Conservation (phyloP, 2,113 vertebrate genomes). For the Dolichallabes microphthalmus region DNA sequence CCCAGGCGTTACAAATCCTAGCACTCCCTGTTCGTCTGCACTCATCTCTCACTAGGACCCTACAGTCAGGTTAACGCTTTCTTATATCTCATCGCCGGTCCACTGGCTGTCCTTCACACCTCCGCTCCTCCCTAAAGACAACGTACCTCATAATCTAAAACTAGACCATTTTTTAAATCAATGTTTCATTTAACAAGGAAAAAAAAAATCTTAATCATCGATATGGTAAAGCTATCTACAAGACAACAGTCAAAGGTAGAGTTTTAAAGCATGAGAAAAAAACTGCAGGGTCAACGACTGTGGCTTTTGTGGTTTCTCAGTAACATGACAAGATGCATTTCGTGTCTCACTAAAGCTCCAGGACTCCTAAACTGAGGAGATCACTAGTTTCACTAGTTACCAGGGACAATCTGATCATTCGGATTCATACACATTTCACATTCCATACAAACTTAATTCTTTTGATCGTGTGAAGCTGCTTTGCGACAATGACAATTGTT, state of each 20-base stretch:
- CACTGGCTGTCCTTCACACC: neutral
- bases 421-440: no score
- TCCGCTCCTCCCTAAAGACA: neutral
- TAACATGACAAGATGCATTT: neutral
- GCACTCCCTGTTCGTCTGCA: neutral
- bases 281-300: neutral
- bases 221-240: neutral
- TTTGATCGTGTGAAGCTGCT: no score
- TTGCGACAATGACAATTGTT: no score
- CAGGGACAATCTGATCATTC: no score
- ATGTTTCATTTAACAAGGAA: neutral
- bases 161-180: neutral
- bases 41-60: neutral
- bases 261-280: neutral
- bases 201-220: no score
- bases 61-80: neutral
- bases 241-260: neutral
- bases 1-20: neutral
- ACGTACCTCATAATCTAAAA: neutral
- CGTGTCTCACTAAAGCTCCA: neutral
- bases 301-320: neutral
- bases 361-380: neutral
- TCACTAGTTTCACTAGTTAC: neutral
- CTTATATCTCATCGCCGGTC: neutral
- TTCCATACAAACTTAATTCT: no score